Percentiles rank a stretch among this genome's conserved stretches.
Evolutionary conservation across 2,113 vertebrate genomes (phyloP).

Genomic region (Dasyornis broadbenti): DNA sequence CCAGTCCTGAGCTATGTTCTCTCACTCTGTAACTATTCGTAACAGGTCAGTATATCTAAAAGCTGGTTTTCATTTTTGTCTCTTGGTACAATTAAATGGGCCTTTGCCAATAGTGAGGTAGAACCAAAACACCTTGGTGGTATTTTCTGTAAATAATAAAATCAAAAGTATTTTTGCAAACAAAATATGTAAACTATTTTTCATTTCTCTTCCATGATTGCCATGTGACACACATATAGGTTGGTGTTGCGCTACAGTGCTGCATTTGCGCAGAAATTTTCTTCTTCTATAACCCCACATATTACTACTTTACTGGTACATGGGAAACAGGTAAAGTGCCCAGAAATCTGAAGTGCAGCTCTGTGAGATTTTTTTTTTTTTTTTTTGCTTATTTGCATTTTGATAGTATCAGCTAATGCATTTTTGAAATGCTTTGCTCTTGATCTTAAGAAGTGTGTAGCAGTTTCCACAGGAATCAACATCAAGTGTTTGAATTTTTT

Average conservation of each 20-base stretch:
- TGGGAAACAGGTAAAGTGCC: conserved; percentile 94
- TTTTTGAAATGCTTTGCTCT: conserved; percentile 57
- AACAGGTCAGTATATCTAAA: not conserved
- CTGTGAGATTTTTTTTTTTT: conserved; percentile 52
- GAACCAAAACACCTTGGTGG: not conserved
- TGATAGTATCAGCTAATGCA: conserved; percentile 14
- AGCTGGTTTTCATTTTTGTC: not conserved
- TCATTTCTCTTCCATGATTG: conserved; percentile 68
- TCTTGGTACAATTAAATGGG: not conserved
- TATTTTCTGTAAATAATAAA: not conserved
- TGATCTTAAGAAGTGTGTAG: not conserved
- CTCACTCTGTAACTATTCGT: not conserved
- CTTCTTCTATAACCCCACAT: conserved; percentile 93
- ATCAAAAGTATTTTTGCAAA: not conserved
- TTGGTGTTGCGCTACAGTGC: conserved; percentile 89
- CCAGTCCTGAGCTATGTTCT: not conserved
- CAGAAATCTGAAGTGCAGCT: conserved; percentile 48
- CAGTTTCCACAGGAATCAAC: conserved; percentile 17
- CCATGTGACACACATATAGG: conserved; percentile 78
- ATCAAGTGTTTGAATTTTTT: conserved; percentile 14
- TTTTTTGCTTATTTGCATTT: conserved; percentile 57
- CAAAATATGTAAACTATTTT: conserved; percentile 53
- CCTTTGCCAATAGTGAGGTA: not conserved
- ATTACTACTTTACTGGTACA: conserved; percentile 96
- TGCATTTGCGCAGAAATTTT: conserved; percentile 87